Conservation (phyloP, 2,888 invertebrate species). For the Chirona hameri region DNA sequence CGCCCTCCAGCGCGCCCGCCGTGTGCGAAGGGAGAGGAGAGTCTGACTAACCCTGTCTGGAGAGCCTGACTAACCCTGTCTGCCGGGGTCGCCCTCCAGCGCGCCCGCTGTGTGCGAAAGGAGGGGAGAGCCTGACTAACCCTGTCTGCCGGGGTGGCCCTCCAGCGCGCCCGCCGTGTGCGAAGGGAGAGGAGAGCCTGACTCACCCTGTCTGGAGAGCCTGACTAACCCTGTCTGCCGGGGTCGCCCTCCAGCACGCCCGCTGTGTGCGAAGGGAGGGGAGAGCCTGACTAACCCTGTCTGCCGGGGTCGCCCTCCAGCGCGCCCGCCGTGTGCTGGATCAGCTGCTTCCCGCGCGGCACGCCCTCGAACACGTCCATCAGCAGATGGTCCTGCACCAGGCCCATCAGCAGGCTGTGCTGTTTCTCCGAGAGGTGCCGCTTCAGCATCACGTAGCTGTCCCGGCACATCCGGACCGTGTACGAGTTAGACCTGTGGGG, state of each 20-base stretch:
- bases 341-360: conserved; percentile 83
- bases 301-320: conserved; percentile 80
- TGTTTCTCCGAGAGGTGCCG: conserved; percentile 88
- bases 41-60: no score
- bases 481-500: neutral
- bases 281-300: no score
- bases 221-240: no score
- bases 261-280: no score
- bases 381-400: conserved; percentile 89
- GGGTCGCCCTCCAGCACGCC: no score
- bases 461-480: conserved; percentile 77
- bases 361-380: conserved; percentile 95
- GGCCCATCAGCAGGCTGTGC: conserved; percentile 77
- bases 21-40: no score
- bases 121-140: no score
- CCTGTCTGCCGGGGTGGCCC: conserved; percentile 70
- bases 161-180: conserved; percentile 82
- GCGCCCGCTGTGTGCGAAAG: conserved; percentile 70
- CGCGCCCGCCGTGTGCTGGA: conserved; percentile 82
- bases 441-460: conserved; percentile 86
- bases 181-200: no score
- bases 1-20: no score
- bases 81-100: conserved; percentile 82
- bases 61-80: no score
- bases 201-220: no score